Conservation (phyloP, 1,140 invertebrate genomes). For the Nautilus pompilius region DNA sequence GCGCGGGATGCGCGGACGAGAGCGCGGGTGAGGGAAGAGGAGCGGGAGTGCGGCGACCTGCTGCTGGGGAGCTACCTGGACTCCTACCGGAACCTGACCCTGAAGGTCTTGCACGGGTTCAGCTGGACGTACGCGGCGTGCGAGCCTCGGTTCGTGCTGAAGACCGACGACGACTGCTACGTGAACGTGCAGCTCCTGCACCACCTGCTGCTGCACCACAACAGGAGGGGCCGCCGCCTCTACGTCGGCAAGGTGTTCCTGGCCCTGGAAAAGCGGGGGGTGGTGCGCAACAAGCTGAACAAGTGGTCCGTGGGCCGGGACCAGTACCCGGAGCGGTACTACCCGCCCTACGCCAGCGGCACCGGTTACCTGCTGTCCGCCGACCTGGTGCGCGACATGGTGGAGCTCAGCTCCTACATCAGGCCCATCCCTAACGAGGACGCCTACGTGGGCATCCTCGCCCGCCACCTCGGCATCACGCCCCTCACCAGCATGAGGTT, state of each 20-base stretch:
- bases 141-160: slow-evolving; percentile 27
- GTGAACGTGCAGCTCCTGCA: slow-evolving; percentile 34
- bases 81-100: slow-evolving; percentile 39
- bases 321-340: slow-evolving; percentile 23
- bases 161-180: slow-evolving; percentile 48
- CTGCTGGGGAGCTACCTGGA: slow-evolving; percentile 37
- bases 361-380: slow-evolving; percentile 34
- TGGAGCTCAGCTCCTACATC: slow-evolving; percentile 25
- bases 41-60: slow-evolving; percentile 24
- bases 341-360: slow-evolving; percentile 40
- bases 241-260: slow-evolving; percentile 35
- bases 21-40: slow-evolving; percentile 18
- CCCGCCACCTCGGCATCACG: slow-evolving; percentile 20
- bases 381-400: slow-evolving; percentile 30
- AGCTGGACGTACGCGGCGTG: slow-evolving; percentile 24
- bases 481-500: slow-evolving; percentile 30
- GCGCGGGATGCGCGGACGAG: slow-evolving; percentile 6
- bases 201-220: slow-evolving; percentile 23
- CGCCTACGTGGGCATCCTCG: slow-evolving; percentile 37
- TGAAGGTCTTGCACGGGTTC: slow-evolving; percentile 38
- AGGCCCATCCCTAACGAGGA: slow-evolving; percentile 38
- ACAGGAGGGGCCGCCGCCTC: slow-evolving; percentile 20
- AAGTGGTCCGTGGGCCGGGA: slow-evolving; percentile 29
- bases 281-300: slow-evolving; percentile 22
- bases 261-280: slow-evolving; percentile 18